Conservation (phyloP, 2,888 invertebrate species). For the Nemotelus pantherinus region DNA sequence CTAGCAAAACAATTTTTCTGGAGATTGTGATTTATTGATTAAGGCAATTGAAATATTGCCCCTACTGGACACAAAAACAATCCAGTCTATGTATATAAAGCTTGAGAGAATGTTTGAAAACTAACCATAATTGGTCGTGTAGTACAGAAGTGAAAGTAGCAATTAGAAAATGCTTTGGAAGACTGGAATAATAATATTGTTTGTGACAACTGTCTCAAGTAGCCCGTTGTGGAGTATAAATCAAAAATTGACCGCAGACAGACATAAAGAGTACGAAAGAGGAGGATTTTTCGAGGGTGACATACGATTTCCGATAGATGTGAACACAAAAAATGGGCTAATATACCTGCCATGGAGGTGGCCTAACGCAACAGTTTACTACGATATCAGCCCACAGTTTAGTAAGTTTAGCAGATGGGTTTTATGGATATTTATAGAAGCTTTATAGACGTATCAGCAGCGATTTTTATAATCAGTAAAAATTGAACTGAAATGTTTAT, state of each 20-base stretch:
- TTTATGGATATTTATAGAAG: not conserved
- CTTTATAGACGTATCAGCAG: too few species aligned
- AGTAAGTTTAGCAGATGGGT: conserved; percentile 3
- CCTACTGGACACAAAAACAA: too few species aligned
- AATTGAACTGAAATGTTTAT: too few species aligned
- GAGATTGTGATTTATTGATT: too few species aligned
- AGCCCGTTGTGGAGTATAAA: not conserved
- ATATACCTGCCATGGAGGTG: conserved; percentile 68
- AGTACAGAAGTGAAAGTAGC: not conserved
- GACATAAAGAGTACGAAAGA: conserved; percentile 65
- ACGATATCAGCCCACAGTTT: conserved; percentile 71
- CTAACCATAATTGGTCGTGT: not conserved
- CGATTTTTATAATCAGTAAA: too few species aligned
- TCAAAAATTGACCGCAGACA: not conserved
- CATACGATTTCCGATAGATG: conserved; percentile 67
- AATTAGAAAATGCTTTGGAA: not conserved
- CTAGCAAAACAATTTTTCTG: too few species aligned
- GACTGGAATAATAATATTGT: not conserved
- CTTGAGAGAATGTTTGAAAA: too few species aligned
- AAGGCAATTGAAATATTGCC: too few species aligned
- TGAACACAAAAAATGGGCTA: conserved; percentile 68
- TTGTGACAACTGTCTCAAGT: not conserved
- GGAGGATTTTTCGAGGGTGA: conserved; percentile 82
- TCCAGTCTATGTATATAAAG: too few species aligned
- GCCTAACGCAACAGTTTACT: conserved; percentile 75